These are phyloP conservation scores for Triops longicaudatus DNA, from an alignment of 1,140 invertebrate species.

Conservation along the genomic window DNA sequence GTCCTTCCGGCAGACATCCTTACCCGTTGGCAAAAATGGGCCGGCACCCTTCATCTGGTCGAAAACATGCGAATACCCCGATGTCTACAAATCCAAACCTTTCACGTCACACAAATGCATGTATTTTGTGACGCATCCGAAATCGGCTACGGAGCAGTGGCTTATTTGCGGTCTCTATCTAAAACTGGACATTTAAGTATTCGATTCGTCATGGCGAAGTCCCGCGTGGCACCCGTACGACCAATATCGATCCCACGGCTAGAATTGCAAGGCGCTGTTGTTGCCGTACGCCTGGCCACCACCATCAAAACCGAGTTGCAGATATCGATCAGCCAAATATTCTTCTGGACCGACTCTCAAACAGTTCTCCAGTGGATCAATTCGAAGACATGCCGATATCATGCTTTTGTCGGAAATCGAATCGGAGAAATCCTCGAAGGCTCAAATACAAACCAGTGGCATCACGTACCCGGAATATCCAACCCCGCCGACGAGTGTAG, in stretches of 20 bases:
- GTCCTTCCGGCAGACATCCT: not conserved
- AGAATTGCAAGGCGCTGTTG: slow-evolving; percentile 25
- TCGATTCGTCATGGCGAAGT: too few species aligned
- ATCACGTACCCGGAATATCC: slow-evolving; percentile 29
- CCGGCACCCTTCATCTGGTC: slow-evolving; percentile 21
- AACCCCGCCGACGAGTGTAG: slow-evolving; percentile 33
- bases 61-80: too few species aligned
- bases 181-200: too few species aligned
- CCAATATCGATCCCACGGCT: slow-evolving; percentile 27
- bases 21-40: too few species aligned
- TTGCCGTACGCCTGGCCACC: slow-evolving; percentile 23
- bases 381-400: slow-evolving; percentile 12
- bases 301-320: not conserved
- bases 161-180: too few species aligned
- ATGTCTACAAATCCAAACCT: too few species aligned
- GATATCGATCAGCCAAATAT: not conserved
- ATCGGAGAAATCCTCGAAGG: slow-evolving; percentile 27
- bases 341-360: slow-evolving; percentile 29
- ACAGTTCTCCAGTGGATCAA: slow-evolving; percentile 29
- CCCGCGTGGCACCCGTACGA: too few species aligned
- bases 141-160: too few species aligned
- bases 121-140: too few species aligned
- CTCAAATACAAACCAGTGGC: slow-evolving; percentile 28
- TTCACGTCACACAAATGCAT: too few species aligned
- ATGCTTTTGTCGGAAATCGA: slow-evolving; percentile 23